phyloP scores from a whole-genome alignment of 2,888 invertebrate genomes.

The Disparrhopalites patrizii region DNA sequence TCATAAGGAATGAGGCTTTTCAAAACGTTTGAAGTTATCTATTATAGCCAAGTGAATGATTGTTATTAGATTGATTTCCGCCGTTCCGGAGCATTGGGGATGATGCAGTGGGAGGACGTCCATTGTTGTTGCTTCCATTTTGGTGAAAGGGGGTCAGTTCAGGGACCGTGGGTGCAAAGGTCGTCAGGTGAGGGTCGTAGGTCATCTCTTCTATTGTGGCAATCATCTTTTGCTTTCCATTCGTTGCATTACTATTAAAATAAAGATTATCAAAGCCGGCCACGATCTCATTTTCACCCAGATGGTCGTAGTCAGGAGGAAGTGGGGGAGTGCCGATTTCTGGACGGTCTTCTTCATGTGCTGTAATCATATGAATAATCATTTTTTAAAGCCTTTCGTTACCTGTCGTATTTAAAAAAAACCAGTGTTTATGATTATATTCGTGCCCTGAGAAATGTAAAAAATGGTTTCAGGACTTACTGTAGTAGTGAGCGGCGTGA shows the following conservation, averaged over 20 bases:
- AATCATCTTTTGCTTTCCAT: constrained; percentile 46
- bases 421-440: not conserved
- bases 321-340: constrained; percentile 46
- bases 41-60: constrained; percentile 9
- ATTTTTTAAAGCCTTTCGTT: not conserved
- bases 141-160: constrained; percentile 20
- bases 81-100: constrained; percentile 20
- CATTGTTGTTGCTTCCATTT: constrained; percentile 9
- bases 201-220: constrained; percentile 47
- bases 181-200: constrained; percentile 28
- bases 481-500: constrained; percentile 71
- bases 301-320: constrained; percentile 33
- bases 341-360: constrained; percentile 59
- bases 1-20: no score
- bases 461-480: constrained; percentile 56
- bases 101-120: constrained; percentile 16
- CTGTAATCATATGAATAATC: not conserved
- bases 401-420: not conserved
- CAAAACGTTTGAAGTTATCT: constrained; percentile 22
- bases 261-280: constrained; percentile 36
- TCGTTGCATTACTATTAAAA: constrained; percentile 33
- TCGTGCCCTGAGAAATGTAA: not conserved
- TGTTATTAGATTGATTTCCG: constrained; percentile 21
- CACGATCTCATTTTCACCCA: constrained; percentile 24
- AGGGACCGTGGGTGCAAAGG: constrained; percentile 5